These are phyloP conservation scores for Hemithea aestivaria DNA, from an alignment of 2,888 invertebrate species.

Conservation along the genomic window DNA sequence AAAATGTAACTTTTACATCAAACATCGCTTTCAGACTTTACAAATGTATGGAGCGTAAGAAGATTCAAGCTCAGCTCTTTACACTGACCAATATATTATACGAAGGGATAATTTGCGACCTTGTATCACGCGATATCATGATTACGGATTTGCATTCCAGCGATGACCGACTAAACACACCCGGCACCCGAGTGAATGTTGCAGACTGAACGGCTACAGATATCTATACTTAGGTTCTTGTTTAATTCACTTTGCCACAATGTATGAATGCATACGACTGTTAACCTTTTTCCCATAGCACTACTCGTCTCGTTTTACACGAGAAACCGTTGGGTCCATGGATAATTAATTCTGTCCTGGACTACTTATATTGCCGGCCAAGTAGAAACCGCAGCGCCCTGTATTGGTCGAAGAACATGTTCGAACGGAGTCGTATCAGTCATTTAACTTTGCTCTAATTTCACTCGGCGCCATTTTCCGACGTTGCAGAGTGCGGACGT, in stretches of 20 bases:
- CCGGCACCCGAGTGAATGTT: conserved; percentile 5
- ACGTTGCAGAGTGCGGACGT: conserved; percentile 31
- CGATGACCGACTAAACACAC: conserved; percentile 16
- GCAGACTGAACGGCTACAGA: conserved; percentile 4
- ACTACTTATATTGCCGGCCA: conserved; percentile 62
- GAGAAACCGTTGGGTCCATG: conserved; percentile 63
- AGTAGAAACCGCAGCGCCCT: conserved; percentile 62
- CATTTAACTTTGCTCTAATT: conserved; percentile 62
- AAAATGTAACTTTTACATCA: no score
- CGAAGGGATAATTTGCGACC: conserved; percentile 12
- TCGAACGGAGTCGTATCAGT: conserved; percentile 48
- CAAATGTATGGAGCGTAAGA: not conserved
- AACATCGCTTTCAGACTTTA: no score
- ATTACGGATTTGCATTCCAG: conserved; percentile 22
- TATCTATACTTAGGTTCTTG: no score
- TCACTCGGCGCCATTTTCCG: conserved; percentile 41
- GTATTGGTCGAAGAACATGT: conserved; percentile 57
- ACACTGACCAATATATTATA: conserved; percentile 20
- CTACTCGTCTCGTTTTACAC: conserved; percentile 67
- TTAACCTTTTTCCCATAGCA: conserved; percentile 64
- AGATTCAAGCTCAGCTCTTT: conserved; percentile 16
- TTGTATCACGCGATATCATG: conserved; percentile 21
- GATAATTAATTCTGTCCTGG: conserved; percentile 72
- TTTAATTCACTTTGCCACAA: conserved; percentile 33
- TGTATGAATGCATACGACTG: conserved; percentile 33